phyloP scores from a whole-genome alignment of 2,797 vertebrate species.

The Babyrousa celebensis region DNA sequence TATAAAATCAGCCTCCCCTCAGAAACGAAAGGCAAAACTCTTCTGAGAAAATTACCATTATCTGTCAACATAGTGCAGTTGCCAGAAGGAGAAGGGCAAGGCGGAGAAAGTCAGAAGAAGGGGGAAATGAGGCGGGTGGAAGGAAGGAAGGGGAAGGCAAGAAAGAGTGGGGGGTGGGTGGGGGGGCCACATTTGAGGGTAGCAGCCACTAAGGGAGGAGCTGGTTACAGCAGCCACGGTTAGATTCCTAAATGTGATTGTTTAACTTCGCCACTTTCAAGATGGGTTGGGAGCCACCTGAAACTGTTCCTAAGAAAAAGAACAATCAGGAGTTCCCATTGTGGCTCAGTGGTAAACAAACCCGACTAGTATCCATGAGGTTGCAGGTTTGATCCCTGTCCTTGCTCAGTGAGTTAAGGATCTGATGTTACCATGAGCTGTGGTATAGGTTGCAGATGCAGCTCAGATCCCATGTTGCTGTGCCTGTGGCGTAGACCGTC shows the following conservation, averaged over 20 bases:
- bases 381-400: no score
- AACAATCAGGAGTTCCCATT: neutral
- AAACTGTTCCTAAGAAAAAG: constrained; percentile 3
- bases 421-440: no score
- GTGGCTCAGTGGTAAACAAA: no score
- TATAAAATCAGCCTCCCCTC: constrained; percentile 25
- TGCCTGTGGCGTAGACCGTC: no score
- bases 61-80: neutral
- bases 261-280: constrained; percentile 9
- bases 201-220: neutral
- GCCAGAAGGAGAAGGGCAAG: neutral
- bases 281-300: neutral
- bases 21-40: neutral
- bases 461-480: no score
- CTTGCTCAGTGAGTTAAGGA: no score
- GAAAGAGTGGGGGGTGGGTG: no score
- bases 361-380: no score
- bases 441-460: no score
- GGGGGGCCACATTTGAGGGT: neutral
- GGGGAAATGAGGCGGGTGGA: no score
- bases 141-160: neutral
- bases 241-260: neutral
- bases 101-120: neutral
- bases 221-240: neutral
- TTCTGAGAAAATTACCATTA: neutral